Evolutionary conservation across 2,113 vertebrate genomes (phyloP).

Genomic region (Columbina picui): DNA sequence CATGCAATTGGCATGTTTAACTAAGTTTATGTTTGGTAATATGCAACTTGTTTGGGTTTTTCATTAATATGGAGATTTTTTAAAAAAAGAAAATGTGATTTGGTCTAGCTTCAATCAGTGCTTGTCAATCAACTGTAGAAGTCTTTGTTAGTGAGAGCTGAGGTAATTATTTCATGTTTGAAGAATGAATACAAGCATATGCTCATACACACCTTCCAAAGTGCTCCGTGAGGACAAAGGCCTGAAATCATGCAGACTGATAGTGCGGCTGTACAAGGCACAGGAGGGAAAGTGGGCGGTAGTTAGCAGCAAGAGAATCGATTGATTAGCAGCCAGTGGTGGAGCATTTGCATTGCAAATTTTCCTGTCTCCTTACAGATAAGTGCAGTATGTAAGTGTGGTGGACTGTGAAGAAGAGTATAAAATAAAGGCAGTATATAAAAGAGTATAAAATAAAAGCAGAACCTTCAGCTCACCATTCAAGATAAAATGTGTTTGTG

Average conservation of each 20-base stretch:
- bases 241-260: background rate
- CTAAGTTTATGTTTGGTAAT: background rate
- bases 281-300: background rate
- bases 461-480: background rate
- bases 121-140: background rate
- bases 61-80: background rate
- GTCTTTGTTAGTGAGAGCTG: background rate
- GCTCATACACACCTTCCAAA: background rate
- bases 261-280: background rate
- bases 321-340: background rate
- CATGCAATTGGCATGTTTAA: background rate
- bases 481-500: background rate
- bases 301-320: background rate
- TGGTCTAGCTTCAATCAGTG: background rate
- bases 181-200: background rate
- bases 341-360: background rate
- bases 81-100: background rate
- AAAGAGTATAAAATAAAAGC: background rate
- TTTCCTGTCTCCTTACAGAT: background rate
- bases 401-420: background rate
- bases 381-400: background rate
- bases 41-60: background rate
- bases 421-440: background rate
- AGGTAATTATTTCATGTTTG: background rate
- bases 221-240: background rate